Evolutionary conservation across 2,888 invertebrate species (phyloP), one percentile per base, ranked within the genome.

Genomic region (Agrotis ipsilon): DNA sequence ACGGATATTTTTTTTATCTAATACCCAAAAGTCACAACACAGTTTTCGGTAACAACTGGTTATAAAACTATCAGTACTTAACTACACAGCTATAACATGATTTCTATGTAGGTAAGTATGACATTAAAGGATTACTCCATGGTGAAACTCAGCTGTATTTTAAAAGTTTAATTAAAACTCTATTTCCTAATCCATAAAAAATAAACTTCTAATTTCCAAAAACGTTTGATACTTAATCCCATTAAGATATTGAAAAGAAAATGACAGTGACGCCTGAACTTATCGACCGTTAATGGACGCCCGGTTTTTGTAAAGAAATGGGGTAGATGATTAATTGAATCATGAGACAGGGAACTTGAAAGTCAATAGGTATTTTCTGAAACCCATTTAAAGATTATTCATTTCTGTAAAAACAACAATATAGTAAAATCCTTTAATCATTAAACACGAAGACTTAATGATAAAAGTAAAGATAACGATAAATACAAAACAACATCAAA

Each of bases 391-490:
- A 19, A 1, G 0, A 59, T 70, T 54, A 59, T 21, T 63, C 32
- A 46, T 21, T 49, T 6, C 49, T 16, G 6, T n/a, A 32, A 51
- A n/a, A 48, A 48, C 21, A 70, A 58, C 24, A 48, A 49, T 71
- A 64, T 43, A 61, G 9, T 46, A 58, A 27, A 16, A 62, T 61
- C 16, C 3, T 57, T 48, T 32, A 61, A 65, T 66, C 51, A 46
- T 61, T 3, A 45, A 54, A 72, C 55, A 76, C 1, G 11, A 72
- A 66, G 52, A 46, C 39, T 11, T 32, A 43, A 2, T 46, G 78
- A 78, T 78, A 69, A 68, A 52, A 69, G 39, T 18, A 43, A 18
- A 64, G 77, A 78, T 78, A 69, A 46, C 11, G 57, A 74, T 54
- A 58, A 64, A 54, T 62, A 48, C 60, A 68, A 57, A 64, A 61